phyloP scores from a whole-genome alignment of 2,797 vertebrate genomes.

The Silurus lanzhouensis region DNA sequence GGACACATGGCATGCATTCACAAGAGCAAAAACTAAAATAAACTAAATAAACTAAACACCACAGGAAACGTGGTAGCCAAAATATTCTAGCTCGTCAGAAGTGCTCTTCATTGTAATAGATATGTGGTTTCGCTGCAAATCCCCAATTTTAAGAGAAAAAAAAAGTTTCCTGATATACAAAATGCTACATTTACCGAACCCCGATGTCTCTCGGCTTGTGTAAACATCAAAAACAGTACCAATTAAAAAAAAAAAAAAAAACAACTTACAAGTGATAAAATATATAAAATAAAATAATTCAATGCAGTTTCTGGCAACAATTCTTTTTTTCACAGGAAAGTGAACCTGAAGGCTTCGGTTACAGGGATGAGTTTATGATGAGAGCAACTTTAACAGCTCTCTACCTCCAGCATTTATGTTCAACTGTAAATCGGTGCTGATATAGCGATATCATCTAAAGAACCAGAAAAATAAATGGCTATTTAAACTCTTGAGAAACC shows the following conservation, averaged over 20 bases:
- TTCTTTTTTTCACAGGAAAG: conserved; percentile 70
- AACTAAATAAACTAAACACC: conserved; percentile 38
- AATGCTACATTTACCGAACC: conserved; percentile 84
- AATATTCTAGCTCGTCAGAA: conserved; percentile 75
- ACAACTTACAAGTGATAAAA: conserved; percentile 69
- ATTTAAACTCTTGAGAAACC: conserved; percentile 99
- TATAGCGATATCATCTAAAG: conserved; percentile 81
- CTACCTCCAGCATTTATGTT: conserved; percentile 86
- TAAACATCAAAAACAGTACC: conserved; percentile 89
- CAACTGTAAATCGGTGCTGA: conserved; percentile 78
- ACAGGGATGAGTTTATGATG: conserved; percentile 70
- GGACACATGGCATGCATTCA: conserved; percentile 71
- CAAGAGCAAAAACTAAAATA: background rate
- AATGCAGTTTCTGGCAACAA: conserved; percentile 77
- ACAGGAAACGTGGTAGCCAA: conserved; percentile 61
- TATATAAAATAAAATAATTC: conserved; percentile 65
- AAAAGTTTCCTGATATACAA: conserved; percentile 73
- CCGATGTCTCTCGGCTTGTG: conserved; percentile 81
- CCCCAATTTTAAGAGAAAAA: conserved; percentile 79
- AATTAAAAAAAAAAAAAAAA: conserved; percentile 62
- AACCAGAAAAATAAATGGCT: conserved; percentile 87
- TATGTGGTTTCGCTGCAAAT: conserved; percentile 74
- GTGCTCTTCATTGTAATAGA: conserved; percentile 74
- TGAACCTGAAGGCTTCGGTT: conserved; percentile 78
- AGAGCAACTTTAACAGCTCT: conserved; percentile 81